Conservation (phyloP, 1,140 invertebrate genomes). For the Zaprionus capensis region DNA sequence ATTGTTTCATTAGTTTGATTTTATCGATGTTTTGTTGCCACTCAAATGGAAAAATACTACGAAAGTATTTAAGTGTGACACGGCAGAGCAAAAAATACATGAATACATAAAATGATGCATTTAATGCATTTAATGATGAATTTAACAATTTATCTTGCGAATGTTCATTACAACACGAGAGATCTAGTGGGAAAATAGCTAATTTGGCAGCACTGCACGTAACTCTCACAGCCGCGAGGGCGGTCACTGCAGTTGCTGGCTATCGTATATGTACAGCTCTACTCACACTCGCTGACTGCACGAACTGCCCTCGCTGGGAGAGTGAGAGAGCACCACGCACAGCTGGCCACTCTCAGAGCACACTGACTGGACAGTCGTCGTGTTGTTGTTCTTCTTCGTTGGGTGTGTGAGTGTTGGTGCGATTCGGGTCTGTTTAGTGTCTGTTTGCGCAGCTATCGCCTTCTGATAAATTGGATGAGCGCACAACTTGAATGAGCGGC, state of each 20-base stretch:
- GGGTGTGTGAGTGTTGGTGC: background rate
- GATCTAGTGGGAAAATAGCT: too few relatives aligned
- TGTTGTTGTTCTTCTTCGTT: constrained; percentile 5
- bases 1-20: too few relatives aligned
- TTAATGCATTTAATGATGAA: too few relatives aligned
- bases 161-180: too few relatives aligned
- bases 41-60: too few relatives aligned
- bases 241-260: background rate
- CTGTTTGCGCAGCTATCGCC: constrained; percentile 38
- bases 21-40: too few relatives aligned
- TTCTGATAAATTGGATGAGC: constrained; percentile 38
- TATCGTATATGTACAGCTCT: background rate
- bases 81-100: too few relatives aligned
- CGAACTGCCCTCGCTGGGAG: background rate
- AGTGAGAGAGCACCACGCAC: background rate
- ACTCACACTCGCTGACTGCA: background rate
- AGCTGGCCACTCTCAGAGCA: constrained; percentile 5
- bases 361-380: background rate
- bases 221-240: background rate
- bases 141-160: too few relatives aligned
- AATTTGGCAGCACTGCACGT: background rate
- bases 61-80: too few relatives aligned
- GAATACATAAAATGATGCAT: too few relatives aligned
- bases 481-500: constrained; percentile 12
- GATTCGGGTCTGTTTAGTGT: constrained; percentile 27